Conservation (phyloP, 2,888 invertebrate genomes). For the Ochropacha duplaris region DNA sequence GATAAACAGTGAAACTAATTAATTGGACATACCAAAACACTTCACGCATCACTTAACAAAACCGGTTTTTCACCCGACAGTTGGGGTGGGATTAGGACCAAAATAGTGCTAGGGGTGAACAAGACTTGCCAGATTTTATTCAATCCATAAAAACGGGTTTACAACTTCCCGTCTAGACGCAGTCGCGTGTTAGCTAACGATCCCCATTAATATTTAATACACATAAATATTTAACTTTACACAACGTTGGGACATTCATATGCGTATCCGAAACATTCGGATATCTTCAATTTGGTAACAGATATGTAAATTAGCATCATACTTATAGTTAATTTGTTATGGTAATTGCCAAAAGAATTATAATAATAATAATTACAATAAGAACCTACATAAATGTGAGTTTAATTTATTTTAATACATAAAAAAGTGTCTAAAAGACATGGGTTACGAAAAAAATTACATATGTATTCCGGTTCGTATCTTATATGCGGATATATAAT, state of each 20-base stretch:
- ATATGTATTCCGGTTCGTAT: too few relatives aligned
- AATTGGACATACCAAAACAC: too few relatives aligned
- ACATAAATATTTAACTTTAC: constrained; percentile 41
- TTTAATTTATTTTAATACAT: too few relatives aligned
- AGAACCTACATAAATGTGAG: too few relatives aligned
- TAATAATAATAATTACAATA: too few relatives aligned
- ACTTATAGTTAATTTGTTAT: neutral
- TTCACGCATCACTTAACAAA: too few relatives aligned
- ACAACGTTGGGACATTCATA: constrained; percentile 23
- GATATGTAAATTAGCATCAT: neutral
- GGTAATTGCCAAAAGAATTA: neutral
- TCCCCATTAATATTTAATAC: constrained; percentile 59
- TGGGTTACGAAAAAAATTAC: too few relatives aligned
- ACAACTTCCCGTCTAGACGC: constrained; percentile 69
- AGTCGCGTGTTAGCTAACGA: constrained; percentile 59
- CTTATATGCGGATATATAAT: neutral
- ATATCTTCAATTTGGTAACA: neutral
- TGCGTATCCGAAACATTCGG: constrained; percentile 10
- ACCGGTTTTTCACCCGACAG: too few relatives aligned
- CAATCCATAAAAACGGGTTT: constrained; percentile 53
- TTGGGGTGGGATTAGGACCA: too few relatives aligned
- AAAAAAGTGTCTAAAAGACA: too few relatives aligned
- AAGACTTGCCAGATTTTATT: constrained; percentile 45
- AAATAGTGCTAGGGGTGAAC: neutral
- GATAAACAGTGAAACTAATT: too few relatives aligned